Conservation (phyloP, 2,113 vertebrate species). For the Lycocorax pyrrhopterus region DNA sequence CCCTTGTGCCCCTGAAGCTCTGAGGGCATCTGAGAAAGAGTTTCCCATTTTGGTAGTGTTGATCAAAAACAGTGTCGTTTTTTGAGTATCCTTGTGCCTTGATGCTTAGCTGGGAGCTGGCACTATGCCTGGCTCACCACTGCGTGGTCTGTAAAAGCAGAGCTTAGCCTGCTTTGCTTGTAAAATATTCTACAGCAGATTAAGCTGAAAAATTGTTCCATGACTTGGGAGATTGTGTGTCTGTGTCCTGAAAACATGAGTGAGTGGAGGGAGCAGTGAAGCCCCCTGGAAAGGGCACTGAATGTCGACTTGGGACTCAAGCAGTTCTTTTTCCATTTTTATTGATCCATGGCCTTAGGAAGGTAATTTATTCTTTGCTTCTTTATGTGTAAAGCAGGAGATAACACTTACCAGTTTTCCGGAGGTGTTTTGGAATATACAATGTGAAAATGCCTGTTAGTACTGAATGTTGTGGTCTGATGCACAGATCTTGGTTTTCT, state of each 20-base stretch:
- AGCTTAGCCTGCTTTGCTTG: background rate
- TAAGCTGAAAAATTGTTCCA: background rate
- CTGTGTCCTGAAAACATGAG: background rate
- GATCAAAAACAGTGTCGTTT: background rate
- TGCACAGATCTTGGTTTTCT: background rate
- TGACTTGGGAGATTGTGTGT: background rate
- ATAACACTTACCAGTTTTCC: background rate
- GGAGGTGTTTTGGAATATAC: background rate
- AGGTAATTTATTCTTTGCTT: background rate
- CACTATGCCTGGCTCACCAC: background rate
- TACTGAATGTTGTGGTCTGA: background rate
- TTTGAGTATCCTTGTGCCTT: background rate
- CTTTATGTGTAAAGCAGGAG: background rate
- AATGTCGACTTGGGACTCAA: background rate
- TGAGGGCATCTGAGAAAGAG: background rate
- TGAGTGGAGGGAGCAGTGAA: background rate
- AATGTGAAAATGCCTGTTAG: background rate
- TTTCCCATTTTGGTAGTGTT: background rate
- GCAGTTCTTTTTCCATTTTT: background rate
- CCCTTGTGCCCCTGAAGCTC: background rate
- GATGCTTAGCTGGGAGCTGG: conserved; percentile 5
- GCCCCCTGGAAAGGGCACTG: background rate
- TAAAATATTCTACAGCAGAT: background rate
- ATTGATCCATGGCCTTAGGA: background rate
- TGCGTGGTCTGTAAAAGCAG: background rate